These are phyloP conservation scores for Andrena trimmerana DNA, from an alignment of 2,888 invertebrate genomes.

Conservation along the genomic window DNA sequence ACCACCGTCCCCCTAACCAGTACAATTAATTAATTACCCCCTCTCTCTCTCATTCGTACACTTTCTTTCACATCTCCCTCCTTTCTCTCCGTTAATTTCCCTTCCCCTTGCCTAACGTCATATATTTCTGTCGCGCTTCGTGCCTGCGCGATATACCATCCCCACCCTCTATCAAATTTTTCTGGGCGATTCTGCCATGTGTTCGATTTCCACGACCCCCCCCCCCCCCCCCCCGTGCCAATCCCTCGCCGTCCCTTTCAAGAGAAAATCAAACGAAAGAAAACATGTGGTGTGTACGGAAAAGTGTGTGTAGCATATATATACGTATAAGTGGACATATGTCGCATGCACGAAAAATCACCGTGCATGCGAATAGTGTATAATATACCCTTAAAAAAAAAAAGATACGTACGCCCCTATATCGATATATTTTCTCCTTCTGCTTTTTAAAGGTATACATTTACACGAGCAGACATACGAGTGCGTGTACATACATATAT, in stretches of 20 bases:
- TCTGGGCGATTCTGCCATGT: not conserved
- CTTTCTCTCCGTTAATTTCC: not conserved
- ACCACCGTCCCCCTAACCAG: slow-evolving; percentile 12
- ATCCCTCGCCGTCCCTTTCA: slow-evolving; percentile 7
- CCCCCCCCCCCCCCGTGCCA: not conserved
- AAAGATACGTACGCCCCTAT: slow-evolving; percentile 68
- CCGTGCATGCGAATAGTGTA: slow-evolving; percentile 49
- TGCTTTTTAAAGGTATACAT: slow-evolving; percentile 72
- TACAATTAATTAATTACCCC: slow-evolving; percentile 10
- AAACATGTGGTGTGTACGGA: slow-evolving; percentile 38
- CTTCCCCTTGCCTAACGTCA: not conserved
- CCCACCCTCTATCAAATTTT: not conserved
- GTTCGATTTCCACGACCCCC: not conserved
- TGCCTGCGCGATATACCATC: not conserved
- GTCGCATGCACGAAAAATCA: slow-evolving; percentile 57
- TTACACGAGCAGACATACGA: slow-evolving; percentile 74
- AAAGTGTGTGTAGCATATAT: slow-evolving; percentile 39
- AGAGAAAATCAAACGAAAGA: slow-evolving; percentile 30
- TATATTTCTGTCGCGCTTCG: not conserved
- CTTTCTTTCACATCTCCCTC: slow-evolving; percentile 8
- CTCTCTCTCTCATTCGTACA: slow-evolving; percentile 24
- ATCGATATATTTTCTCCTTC: slow-evolving; percentile 59
- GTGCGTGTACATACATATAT: slow-evolving; percentile 74
- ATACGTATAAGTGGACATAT: slow-evolving; percentile 53
- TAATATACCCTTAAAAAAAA: slow-evolving; percentile 52